phyloP scores from a whole-genome alignment of 35 echinoderm and acorn worm genomes.

The Heliocidaris erythrogramma region DNA sequence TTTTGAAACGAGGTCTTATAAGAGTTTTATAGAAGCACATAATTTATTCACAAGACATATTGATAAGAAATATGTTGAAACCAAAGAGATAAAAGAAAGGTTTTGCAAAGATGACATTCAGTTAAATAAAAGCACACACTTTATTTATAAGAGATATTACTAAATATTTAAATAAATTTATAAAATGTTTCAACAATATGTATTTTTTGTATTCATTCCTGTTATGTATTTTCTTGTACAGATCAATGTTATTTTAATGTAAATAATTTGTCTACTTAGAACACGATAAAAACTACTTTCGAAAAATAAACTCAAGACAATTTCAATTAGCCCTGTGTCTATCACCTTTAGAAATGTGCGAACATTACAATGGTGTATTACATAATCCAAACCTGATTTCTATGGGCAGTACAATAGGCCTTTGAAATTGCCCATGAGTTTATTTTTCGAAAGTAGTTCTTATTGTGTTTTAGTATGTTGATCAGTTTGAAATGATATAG shows the following conservation, averaged over 20 bases:
- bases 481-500: background rate
- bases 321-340: too few relatives aligned
- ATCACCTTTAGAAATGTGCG: too few relatives aligned
- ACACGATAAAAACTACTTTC: too few relatives aligned
- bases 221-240: background rate
- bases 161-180: background rate
- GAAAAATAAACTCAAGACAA: too few relatives aligned
- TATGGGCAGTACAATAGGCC: too few relatives aligned
- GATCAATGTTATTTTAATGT: background rate
- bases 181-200: background rate
- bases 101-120: background rate
- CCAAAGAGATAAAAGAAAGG: background rate
- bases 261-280: background rate
- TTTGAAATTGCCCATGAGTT: too few relatives aligned
- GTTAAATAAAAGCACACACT: background rate
- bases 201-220: background rate
- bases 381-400: too few relatives aligned
- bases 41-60: background rate
- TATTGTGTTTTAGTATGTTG: too few relatives aligned
- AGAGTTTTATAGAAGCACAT: background rate
- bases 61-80: background rate
- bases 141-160: too few relatives aligned
- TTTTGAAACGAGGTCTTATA: background rate
- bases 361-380: too few relatives aligned
- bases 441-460: too few relatives aligned